These are phyloP conservation scores for Nephrotoma guestfalica DNA, from an alignment of 2,888 invertebrate genomes.

Conservation along the genomic window DNA sequence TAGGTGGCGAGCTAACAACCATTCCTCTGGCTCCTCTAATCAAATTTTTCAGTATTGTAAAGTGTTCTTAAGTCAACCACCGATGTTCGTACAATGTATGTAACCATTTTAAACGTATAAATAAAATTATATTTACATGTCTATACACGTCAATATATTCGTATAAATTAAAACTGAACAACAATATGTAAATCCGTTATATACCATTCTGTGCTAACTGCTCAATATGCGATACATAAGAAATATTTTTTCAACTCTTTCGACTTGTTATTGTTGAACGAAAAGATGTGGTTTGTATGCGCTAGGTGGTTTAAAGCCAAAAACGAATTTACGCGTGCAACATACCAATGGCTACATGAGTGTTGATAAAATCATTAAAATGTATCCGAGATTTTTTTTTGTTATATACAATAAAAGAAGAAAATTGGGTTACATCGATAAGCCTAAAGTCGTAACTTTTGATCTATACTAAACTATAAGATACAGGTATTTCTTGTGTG, in stretches of 20 bases:
- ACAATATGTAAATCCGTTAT: background rate
- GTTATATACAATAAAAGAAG: background rate
- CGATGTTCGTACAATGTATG: too few species aligned
- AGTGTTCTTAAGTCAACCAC: too few species aligned
- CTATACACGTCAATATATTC: background rate
- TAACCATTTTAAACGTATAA: too few species aligned
- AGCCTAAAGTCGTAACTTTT: background rate
- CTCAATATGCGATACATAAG: background rate
- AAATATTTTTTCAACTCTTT: background rate
- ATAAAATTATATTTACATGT: too few species aligned
- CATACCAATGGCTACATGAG: too few species aligned
- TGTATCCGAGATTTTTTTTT: background rate
- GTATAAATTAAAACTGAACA: background rate
- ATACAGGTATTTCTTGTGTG: background rate
- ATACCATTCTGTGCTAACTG: background rate
- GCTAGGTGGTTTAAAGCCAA: background rate
- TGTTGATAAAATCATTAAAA: background rate
- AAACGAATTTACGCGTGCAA: background rate
- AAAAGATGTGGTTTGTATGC: background rate
- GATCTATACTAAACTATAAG: background rate
- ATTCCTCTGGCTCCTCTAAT: too few species aligned
- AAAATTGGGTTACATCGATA: background rate
- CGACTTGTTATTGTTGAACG: background rate
- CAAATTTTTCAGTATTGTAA: too few species aligned
- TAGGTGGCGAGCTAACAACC: too few species aligned